These are phyloP conservation scores for Machaerirhynchus nigripectus DNA, from an alignment of 2,113 vertebrate species.

Conservation along the genomic window DNA sequence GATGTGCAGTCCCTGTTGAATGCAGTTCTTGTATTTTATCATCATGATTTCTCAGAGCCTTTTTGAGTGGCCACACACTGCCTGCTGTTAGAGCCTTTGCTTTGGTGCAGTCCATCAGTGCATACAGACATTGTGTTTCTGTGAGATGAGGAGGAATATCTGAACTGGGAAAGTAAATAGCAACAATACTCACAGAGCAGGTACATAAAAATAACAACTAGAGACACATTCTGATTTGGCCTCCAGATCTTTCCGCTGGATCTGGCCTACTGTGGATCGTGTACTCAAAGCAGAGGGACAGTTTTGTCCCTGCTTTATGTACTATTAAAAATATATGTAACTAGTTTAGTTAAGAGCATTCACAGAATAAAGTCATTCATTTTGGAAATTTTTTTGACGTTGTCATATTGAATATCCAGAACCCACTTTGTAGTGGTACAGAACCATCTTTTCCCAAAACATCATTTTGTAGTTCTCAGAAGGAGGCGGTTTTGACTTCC, in stretches of 20 bases:
- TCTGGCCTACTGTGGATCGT: background rate
- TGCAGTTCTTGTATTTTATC: background rate
- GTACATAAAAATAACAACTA: background rate
- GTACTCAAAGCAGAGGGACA: background rate
- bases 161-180: background rate
- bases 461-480: background rate
- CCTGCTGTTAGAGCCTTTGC: background rate
- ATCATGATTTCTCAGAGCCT: background rate
- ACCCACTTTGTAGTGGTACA: background rate
- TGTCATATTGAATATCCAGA: background rate
- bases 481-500: background rate
- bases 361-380: fast-evolving
- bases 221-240: background rate
- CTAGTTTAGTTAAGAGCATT: background rate
- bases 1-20: background rate
- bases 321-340: background rate
- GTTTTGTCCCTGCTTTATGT: background rate
- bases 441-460: background rate
- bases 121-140: background rate
- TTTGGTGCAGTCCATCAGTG: background rate
- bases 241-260: background rate
- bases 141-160: background rate
- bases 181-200: background rate
- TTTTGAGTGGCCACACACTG: background rate
- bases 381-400: background rate